A percentile compares a stretch with the other conserved stretches of the same genome.
Evolutionary conservation across 2,888 invertebrate species (phyloP).

Genomic region (Hedychridium roseum): DNA sequence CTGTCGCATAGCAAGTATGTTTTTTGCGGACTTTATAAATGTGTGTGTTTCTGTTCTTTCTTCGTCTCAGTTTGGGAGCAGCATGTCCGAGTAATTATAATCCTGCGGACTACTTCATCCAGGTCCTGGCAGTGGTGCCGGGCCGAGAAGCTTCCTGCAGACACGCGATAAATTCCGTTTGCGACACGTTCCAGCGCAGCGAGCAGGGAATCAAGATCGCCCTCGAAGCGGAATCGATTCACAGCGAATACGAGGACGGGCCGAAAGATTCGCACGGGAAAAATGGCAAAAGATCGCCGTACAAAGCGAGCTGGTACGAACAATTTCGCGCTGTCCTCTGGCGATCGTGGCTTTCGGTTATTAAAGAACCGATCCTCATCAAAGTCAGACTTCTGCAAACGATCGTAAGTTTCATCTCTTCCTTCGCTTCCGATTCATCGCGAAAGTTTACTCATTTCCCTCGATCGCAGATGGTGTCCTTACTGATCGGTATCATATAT

Average conservation of each 20-base stretch:
- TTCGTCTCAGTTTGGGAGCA: slow-evolving; percentile 73
- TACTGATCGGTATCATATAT: slow-evolving; percentile 89
- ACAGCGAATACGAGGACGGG: slow-evolving; percentile 43
- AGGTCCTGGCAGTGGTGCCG: slow-evolving; percentile 86
- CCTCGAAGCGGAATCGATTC: slow-evolving; percentile 66
- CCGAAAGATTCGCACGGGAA: slow-evolving; percentile 14
- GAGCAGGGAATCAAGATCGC: slow-evolving; percentile 71
- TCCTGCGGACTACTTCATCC: slow-evolving; percentile 93
- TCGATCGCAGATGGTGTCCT: slow-evolving; percentile 82
- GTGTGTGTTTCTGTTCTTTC: neutral
- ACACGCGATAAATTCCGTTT: slow-evolving; percentile 80
- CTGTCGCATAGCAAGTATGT: too few relatives aligned
- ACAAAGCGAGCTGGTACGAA: slow-evolving; percentile 86
- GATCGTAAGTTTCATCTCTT: slow-evolving; percentile 78
- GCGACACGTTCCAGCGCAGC: slow-evolving; percentile 77
- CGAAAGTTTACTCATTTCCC: too few relatives aligned
- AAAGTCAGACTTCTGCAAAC: slow-evolving; percentile 90
- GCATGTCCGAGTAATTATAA: slow-evolving; percentile 90
- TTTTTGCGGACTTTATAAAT: too few relatives aligned
- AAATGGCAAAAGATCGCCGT: slow-evolving; percentile 65
- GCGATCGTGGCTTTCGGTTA: slow-evolving; percentile 88
- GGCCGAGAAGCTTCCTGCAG: slow-evolving; percentile 82
- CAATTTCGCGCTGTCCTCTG: slow-evolving; percentile 91
- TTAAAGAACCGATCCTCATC: slow-evolving; percentile 90
- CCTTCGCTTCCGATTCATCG: too few relatives aligned